Evolutionary conservation across 2,888 invertebrate genomes (phyloP), one percentile per base, ranked within the genome.

Genomic region (Octonoba sinensis): DNA sequence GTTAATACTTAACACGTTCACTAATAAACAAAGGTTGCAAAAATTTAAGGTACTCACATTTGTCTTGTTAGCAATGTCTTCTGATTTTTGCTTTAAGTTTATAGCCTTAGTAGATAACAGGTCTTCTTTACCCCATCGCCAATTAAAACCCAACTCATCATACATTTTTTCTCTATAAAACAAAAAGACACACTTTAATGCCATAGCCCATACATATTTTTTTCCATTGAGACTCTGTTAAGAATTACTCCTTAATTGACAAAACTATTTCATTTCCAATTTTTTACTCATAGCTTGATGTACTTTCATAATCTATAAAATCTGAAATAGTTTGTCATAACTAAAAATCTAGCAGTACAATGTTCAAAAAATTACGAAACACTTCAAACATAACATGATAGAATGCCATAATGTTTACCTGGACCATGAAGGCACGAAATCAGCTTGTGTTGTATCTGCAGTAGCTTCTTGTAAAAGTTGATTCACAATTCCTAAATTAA

Each of bases 81-180:
- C 85, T 16, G 88, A 87, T 70, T 87, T 86, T 71, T 86, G 85
- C 70, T 87, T 87, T 15, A 88, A 81, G 27, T 86, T 84, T 15
- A 66, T 56, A 13, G 84, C 84, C 69, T 73, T 79, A 8, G 54
- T 57, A 22, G 75, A 73, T 44, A 84, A 51, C 0, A 83, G 51
- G 60, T 84, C 72, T 36, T 84, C 82, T 70, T 83, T 84, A 27
- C 83, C 84, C 84, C 84, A 84, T 18, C 71, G 64, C 78, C 79
- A 84, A 27, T 84, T 84, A 84, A 89, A 89, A 12, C 89, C 89
- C 84, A 88, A 88, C 47, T 86, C 86, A 79, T 89, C 88, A 86
- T 87, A 88, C 78, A 88, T 87, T 56, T 85, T 81, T 46, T 60
- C 84, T 77, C 66, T 84, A 69, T 54, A 77, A 2, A 51, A 73